A percentile compares a stretch with the other conserved stretches of the same genome.
Evolutionary conservation across 2,888 invertebrate genomes (phyloP).

Genomic region (Cyaniris semiargus): DNA sequence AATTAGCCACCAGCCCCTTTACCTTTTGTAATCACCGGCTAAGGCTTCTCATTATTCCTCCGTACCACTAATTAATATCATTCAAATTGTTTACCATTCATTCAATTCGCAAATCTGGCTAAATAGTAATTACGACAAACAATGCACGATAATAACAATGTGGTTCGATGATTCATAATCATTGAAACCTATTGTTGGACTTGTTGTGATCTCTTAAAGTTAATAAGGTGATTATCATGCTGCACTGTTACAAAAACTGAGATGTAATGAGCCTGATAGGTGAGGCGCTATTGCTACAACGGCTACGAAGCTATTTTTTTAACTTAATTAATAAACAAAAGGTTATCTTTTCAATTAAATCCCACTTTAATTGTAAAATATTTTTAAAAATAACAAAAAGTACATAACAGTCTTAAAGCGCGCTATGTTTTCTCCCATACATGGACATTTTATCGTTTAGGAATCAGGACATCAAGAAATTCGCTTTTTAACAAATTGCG

Average conservation of each 20-base stretch:
- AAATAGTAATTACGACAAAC: background rate
- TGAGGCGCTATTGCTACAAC: background rate
- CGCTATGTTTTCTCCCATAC: too few relatives aligned
- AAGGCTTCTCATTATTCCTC: slow-evolving; percentile 65
- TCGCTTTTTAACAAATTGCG: too few relatives aligned
- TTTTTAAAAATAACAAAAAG: too few relatives aligned
- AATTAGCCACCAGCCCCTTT: slow-evolving; percentile 74
- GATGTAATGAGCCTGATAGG: slow-evolving; percentile 1
- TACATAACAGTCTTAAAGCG: too few relatives aligned
- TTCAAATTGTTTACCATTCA: slow-evolving; percentile 19
- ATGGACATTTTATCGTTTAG: too few relatives aligned
- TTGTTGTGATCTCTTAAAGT: background rate
- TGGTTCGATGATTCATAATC: background rate
- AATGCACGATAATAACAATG: slow-evolving; percentile 5
- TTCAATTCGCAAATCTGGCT: slow-evolving; percentile 9
- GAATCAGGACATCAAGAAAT: too few relatives aligned
- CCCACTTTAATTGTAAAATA: too few relatives aligned
- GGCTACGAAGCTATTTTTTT: background rate
- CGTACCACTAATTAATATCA: slow-evolving; percentile 31
- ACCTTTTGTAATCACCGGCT: slow-evolving; percentile 71
- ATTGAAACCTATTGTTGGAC: background rate
- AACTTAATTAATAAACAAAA: background rate
- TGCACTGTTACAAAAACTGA: background rate
- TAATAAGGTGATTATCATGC: background rate
- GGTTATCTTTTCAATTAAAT: too few relatives aligned